Evolutionary conservation across 2,888 invertebrate species (phyloP).

Genomic region (Baccha elongata): DNA sequence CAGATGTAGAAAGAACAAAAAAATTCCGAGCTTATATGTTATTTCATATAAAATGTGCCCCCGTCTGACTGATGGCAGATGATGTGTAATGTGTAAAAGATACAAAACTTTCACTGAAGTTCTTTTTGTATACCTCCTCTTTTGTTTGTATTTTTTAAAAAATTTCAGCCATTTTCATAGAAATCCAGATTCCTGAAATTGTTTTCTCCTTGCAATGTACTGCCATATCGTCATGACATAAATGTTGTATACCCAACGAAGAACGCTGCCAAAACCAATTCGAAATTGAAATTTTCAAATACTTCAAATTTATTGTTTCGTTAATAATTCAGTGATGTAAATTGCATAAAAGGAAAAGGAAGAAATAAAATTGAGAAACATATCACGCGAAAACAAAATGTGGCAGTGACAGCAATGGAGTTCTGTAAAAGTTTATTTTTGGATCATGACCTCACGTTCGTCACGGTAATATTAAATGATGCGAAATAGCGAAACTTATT

Average conservation of each 20-base stretch:
- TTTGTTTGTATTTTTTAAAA: constrained; percentile 26
- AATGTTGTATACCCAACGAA: constrained; percentile 53
- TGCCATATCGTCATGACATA: constrained; percentile 42
- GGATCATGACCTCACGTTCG: constrained; percentile 38
- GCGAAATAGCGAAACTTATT: too few species aligned
- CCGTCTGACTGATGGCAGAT: too few species aligned
- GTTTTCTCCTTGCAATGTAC: background rate
- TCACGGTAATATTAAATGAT: too few species aligned
- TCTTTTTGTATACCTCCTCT: constrained; percentile 43
- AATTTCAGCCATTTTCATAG: constrained; percentile 1
- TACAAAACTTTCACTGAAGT: too few species aligned
- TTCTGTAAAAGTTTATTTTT: constrained; percentile 37
- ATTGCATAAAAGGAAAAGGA: constrained; percentile 47
- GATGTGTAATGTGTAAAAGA: too few species aligned
- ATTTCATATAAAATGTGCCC: constrained; percentile 35
- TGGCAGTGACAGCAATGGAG: constrained; percentile 35
- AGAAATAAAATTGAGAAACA: constrained; percentile 41
- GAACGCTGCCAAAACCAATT: constrained; percentile 63
- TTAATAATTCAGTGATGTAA: constrained; percentile 65
- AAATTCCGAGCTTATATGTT: constrained; percentile 19
- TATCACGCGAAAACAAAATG: constrained; percentile 44
- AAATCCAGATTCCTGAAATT: background rate
- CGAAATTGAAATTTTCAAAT: constrained; percentile 63
- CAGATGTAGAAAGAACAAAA: constrained; percentile 47
- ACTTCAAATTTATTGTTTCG: constrained; percentile 69